Conservation (phyloP, 1,140 invertebrate genomes). For the Oryzaephilus surinamensis region DNA sequence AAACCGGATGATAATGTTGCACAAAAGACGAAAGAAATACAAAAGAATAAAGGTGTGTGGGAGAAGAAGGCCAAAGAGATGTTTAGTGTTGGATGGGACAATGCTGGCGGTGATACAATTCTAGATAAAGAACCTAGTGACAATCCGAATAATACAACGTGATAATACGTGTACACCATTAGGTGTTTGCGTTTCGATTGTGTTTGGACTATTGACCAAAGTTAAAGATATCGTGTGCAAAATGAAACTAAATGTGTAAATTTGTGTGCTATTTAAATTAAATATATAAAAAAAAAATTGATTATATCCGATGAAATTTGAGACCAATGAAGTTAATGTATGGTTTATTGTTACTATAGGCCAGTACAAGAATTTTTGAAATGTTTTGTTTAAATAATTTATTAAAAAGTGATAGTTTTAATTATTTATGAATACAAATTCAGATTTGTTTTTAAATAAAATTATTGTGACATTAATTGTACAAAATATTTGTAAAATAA, state of each 20-base stretch:
- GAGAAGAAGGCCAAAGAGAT: conserved; percentile 45
- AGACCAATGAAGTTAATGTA: too few relatives aligned
- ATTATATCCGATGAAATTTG: too few relatives aligned
- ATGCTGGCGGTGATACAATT: conserved; percentile 19
- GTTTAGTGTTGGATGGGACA: conserved; percentile 25
- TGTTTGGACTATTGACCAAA: conserved; percentile 12
- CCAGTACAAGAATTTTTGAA: too few relatives aligned
- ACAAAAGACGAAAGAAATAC: conserved; percentile 59
- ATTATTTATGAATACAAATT: too few relatives aligned
- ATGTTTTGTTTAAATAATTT: too few relatives aligned
- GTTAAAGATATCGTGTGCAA: background rate
- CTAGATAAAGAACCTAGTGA: conserved; percentile 30
- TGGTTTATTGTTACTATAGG: too few relatives aligned
- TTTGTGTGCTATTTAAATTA: too few relatives aligned
- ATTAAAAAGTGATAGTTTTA: too few relatives aligned
- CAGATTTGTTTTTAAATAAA: too few relatives aligned
- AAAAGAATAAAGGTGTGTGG: conserved; percentile 44
- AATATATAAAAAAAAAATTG: too few relatives aligned
- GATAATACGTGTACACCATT: conserved; percentile 17
- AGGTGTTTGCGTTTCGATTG: conserved; percentile 17
- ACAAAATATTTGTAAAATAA: too few relatives aligned
- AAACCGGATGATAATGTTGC: conserved; percentile 73
- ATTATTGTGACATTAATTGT: too few relatives aligned
- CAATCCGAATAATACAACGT: conserved; percentile 25
- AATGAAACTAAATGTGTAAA: background rate